A percentile compares a stretch with the other conserved stretches of the same genome.
Evolutionary conservation across 2,888 invertebrate genomes (phyloP).

Genomic region (Ophion obscuratus): DNA sequence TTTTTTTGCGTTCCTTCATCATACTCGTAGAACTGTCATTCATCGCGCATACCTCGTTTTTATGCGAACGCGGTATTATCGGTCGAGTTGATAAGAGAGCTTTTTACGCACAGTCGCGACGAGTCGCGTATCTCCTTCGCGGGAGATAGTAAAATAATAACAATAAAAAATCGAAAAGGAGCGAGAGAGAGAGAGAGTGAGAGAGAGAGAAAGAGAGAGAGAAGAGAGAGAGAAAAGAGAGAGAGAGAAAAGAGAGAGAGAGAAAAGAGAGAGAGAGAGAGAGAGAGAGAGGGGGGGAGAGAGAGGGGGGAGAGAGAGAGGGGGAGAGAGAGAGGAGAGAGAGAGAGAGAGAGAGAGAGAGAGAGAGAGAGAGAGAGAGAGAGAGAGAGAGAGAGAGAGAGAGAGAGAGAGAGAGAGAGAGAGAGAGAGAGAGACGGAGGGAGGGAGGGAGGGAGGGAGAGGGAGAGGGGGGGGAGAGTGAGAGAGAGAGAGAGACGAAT

Average conservation of each 20-base stretch:
- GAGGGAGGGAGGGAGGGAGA: too few relatives aligned
- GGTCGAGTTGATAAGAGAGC: not conserved
- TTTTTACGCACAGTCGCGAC: not conserved
- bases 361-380: too few relatives aligned
- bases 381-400: too few relatives aligned
- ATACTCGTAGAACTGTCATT: not conserved
- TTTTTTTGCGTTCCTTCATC: not conserved
- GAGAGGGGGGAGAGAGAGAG: not conserved
- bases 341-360: not conserved
- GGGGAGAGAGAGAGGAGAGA: not conserved
- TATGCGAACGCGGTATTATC: constrained; percentile 7
- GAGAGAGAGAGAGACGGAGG: not conserved
- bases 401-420: too few relatives aligned
- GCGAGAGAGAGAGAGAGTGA: not conserved
- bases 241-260: too few relatives aligned
- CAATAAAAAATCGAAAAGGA: too few relatives aligned
- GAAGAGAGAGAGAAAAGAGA: too few relatives aligned
- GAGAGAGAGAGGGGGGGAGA: too few relatives aligned
- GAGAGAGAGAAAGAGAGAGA: too few relatives aligned
- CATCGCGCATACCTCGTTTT: constrained; percentile 24
- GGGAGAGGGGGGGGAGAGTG: too few relatives aligned
- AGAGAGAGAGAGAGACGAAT: not conserved
- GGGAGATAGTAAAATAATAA: not conserved
- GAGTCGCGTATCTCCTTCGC: not conserved
- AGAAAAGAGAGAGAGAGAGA: too few relatives aligned